Base-by-base conservation (phyloP, 2,888 invertebrate genomes). In the Andrena bucephala region DNA sequence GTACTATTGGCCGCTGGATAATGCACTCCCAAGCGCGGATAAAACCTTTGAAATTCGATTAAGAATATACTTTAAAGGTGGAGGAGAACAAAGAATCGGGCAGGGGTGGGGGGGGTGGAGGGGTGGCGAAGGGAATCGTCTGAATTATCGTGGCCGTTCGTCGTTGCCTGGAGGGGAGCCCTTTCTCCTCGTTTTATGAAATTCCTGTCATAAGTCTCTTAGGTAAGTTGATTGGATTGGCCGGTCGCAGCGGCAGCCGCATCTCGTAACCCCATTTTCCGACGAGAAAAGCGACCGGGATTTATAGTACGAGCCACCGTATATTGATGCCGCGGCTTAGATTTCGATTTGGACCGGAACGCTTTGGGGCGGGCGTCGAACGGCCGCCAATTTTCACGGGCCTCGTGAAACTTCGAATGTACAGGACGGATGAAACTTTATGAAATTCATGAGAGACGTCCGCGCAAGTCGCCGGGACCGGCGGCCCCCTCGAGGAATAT, bases 361-460 rank as follows among this genome's bases (percentile, higher is more conserved):
- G 85, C 84, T 88, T 83, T 82, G 73, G 77, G 84, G 67, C 80
- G 72, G 72, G 20, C 82, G 81, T 73, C 81, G 85, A 86, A 86
- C 84, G 70, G 83, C 16, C 85, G 77, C 77, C 88, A 89, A 89
- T 89, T 89, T 89, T 87, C 79, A 63, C 81, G 78, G 81, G 80
- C 82, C 89, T 84, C 85, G 83, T 87, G 83, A 85, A 89, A 87
- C 83, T 88, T 84, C 77, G 83, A 74, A 77, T 85, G 89, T 87
- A 83, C 86, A 87, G 83, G 72, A 87, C 77, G 83, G 88, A 88
- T 86, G 87, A 85, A 86, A 89, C 86, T 89, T 89, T 89, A 89
- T 89, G 88, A 89, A 89, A 89, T 88, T 88, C 88, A 89, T 89
- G 88, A 89, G 86, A 66, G 78, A 86, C 77, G 78, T 67, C 54